These are phyloP conservation scores for Heteropelma amictum DNA, from an alignment of 2,888 invertebrate species.

Conservation along the genomic window DNA sequence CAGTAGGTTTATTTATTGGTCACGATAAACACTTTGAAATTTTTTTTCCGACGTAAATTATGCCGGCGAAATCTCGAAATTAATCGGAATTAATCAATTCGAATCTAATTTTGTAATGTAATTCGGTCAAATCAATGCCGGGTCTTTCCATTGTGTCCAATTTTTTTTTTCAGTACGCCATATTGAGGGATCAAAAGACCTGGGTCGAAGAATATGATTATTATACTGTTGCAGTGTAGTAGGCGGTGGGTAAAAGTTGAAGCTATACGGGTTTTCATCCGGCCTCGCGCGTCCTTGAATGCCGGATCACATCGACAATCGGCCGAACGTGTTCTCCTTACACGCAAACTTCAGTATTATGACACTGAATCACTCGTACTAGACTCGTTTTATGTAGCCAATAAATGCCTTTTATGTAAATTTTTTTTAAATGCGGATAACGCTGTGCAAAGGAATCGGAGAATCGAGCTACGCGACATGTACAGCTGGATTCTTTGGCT, in stretches of 20 bases:
- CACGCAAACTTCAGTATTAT: constrained; percentile 30
- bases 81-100: no score
- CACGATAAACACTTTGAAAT: no score
- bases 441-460: no score
- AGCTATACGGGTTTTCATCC: constrained; percentile 59
- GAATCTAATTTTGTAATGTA: no score
- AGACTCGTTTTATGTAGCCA: no score
- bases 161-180: not conserved
- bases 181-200: not conserved
- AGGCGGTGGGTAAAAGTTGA: constrained; percentile 6
- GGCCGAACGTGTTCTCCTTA: constrained; percentile 51
- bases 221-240: not conserved
- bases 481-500: no score
- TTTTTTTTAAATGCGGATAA: not conserved
- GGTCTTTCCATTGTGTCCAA: not conserved
- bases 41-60: no score
- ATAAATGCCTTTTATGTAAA: not conserved
- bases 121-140: no score
- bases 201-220: not conserved
- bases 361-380: no score
- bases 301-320: constrained; percentile 55
- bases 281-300: constrained; percentile 71
- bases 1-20: no score
- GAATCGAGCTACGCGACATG: no score
- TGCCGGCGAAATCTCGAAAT: no score